A percentile compares a stretch with the other conserved stretches of the same genome.
These are phyloP conservation scores for Cylloceria caligata DNA, from an alignment of 2,888 invertebrate genomes.

Conservation along the genomic window DNA sequence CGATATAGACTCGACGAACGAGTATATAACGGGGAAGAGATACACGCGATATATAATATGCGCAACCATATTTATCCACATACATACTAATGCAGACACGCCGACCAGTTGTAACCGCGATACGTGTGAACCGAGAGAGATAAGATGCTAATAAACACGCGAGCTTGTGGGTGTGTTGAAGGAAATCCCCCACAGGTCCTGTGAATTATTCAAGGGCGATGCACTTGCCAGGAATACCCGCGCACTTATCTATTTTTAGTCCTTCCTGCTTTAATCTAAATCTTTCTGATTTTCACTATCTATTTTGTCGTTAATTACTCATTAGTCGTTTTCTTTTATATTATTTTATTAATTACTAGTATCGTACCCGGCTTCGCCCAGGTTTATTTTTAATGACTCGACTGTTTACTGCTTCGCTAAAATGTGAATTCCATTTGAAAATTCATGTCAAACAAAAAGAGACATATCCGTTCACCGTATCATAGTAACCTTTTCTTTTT, in stretches of 20 bases:
- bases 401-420: too few species aligned
- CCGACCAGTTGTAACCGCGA: not conserved
- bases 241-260: conserved; percentile 23
- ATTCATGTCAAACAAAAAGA: too few species aligned
- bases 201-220: conserved; percentile 9
- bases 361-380: not conserved
- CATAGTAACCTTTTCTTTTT: too few species aligned
- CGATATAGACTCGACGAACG: not conserved
- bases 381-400: too few species aligned
- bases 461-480: too few species aligned
- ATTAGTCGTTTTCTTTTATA: not conserved
- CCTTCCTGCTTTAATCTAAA: not conserved
- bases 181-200: not conserved
- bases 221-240: conserved; percentile 36
- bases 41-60: not conserved
- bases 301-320: not conserved
- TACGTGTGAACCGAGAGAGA: not conserved
- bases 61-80: conserved; percentile 9
- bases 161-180: not conserved
- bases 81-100: conserved; percentile 17
- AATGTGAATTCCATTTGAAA: too few species aligned
- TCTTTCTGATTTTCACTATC: not conserved
- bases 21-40: conserved; percentile 1
- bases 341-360: not conserved
- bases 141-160: not conserved